Conservation (phyloP, 2,797 vertebrate species). For the Euphonia xanthogaster region DNA sequence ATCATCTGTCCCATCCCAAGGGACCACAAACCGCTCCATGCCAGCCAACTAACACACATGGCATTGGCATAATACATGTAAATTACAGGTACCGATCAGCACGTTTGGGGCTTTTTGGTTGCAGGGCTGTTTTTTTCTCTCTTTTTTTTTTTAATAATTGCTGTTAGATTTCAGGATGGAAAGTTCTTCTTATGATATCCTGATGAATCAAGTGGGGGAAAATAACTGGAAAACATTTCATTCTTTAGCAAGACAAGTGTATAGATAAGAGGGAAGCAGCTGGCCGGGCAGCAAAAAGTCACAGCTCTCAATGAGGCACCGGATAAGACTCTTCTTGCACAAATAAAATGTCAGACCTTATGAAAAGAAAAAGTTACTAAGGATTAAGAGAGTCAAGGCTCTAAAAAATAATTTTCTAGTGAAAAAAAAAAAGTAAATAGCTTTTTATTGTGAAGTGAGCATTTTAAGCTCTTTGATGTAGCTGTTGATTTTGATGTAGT, state of each 20-base stretch:
- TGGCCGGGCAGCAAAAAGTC: not conserved
- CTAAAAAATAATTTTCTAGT: not conserved
- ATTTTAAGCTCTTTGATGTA: conserved; percentile 30
- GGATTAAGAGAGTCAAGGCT: not conserved
- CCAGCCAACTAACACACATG: not conserved
- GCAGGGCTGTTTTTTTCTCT: not conserved
- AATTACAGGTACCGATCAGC: not conserved
- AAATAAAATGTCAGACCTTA: conserved; percentile 19
- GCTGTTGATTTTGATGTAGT: conserved; percentile 41
- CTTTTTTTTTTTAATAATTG: accelerated
- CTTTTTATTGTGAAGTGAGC: conserved; percentile 22
- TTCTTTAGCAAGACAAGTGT: not conserved
- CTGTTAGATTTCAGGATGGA: not conserved
- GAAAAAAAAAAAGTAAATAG: conserved; percentile 25
- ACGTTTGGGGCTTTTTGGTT: not conserved
- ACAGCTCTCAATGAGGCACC: not conserved
- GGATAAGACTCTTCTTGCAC: not conserved
- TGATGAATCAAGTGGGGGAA: not conserved
- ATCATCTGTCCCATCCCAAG: not conserved
- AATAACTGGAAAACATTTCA: not conserved
- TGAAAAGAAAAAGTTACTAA: not conserved
- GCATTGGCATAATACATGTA: not conserved
- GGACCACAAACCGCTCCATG: not conserved
- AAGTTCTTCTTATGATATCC: not conserved
- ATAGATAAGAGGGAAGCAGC: not conserved